Evolutionary conservation across 2,113 vertebrate genomes (phyloP).

Genomic region (Phylloscopus trochiloides): DNA sequence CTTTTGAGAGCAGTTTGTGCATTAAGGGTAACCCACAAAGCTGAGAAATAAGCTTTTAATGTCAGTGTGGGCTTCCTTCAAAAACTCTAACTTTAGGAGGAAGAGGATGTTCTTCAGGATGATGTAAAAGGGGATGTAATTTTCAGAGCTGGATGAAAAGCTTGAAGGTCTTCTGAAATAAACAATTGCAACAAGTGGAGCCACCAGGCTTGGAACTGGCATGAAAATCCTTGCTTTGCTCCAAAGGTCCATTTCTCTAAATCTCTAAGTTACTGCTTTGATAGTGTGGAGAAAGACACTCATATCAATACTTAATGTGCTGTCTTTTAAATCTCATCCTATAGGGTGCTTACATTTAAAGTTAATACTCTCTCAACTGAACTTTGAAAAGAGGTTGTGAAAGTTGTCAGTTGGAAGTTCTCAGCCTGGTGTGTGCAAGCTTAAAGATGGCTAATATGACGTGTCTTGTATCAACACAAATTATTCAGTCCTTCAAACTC

Average conservation of each 20-base stretch:
- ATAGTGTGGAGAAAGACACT: neutral
- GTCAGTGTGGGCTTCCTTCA: neutral
- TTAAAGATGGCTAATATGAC: neutral
- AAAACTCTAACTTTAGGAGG: neutral
- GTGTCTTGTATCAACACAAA: neutral
- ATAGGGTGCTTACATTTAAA: neutral
- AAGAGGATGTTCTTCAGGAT: neutral
- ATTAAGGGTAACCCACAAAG: neutral
- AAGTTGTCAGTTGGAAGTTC: neutral
- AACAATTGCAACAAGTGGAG: neutral
- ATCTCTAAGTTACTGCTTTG: neutral
- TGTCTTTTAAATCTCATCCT: neutral
- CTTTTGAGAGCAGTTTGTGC: neutral
- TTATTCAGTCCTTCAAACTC: neutral
- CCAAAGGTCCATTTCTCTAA: neutral
- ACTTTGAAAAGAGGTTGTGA: neutral
- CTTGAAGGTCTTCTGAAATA: neutral
- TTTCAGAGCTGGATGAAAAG: neutral
- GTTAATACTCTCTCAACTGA: neutral
- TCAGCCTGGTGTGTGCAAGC: neutral
- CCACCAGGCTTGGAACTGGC: neutral
- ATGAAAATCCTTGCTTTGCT: neutral
- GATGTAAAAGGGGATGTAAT: neutral
- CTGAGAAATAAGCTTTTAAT: neutral
- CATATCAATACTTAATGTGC: fast-evolving